phyloP scores from a whole-genome alignment of 1,140 invertebrate species.

The Mycetomoellerius zeteki region DNA sequence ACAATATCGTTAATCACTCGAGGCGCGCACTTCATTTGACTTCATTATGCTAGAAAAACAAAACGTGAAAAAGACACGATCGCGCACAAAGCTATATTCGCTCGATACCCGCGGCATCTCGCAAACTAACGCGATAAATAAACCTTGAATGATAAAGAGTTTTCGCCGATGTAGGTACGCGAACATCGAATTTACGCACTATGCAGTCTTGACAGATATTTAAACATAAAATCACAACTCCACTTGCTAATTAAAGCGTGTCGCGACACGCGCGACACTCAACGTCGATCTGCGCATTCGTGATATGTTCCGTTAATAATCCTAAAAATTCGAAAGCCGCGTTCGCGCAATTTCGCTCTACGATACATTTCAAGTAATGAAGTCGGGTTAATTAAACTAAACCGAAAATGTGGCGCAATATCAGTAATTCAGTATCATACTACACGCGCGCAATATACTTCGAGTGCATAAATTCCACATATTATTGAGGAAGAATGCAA shows the following conservation, averaged over 20 bases:
- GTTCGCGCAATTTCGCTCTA: not conserved
- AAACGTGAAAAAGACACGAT: not conserved
- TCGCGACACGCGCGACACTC: not conserved
- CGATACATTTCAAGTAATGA: not conserved
- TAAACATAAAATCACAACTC: not conserved
- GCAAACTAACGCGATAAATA: slow-evolving; percentile 6
- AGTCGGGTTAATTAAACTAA: not conserved
- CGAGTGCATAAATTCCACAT: not conserved
- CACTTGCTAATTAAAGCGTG: not conserved
- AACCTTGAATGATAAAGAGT: not conserved
- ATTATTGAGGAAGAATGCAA: not conserved
- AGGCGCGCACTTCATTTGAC: not conserved
- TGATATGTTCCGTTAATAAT: not conserved
- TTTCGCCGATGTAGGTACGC: not conserved
- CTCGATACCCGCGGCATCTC: not conserved
- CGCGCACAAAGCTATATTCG: not conserved
- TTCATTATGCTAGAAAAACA: not conserved
- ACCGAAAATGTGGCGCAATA: not conserved
- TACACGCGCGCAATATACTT: not conserved
- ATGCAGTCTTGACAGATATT: not conserved
- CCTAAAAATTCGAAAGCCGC: not conserved
- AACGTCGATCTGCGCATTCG: not conserved
- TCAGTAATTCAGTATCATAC: not conserved
- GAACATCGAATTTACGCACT: not conserved
- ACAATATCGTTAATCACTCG: not conserved